Base-by-base conservation (phyloP, 30 jellyfish, hydroid and myxozoan genomes). In the Hydractinia echinata region DNA sequence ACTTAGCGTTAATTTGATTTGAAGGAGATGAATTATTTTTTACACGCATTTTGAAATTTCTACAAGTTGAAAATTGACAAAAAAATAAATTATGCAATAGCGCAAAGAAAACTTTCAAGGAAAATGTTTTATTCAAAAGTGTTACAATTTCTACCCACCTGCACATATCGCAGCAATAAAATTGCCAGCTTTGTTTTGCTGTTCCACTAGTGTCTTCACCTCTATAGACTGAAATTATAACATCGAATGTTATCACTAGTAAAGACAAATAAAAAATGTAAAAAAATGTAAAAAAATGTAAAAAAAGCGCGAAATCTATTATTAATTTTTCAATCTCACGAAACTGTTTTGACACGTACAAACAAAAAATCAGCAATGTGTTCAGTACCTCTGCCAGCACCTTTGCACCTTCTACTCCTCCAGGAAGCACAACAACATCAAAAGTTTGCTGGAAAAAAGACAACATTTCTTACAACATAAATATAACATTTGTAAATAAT, bases 351-450 rank as follows among this genome's bases (percentile, higher is more conserved):
- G 13, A 30, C 18, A 11, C 19, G 69, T 58, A 58, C 19, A 58
- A 0, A 58, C 19, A 58, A 16, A 68, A 48, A 68, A 3, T 48
- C 5, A 21, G 49, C 39, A 7, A 51, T 10, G 49, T 71, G n/a
- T 15, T 19, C 0, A 94, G 61, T 82, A 85, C 96, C 55, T 74
- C 87, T 5, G 96, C 96, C 51, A 92, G 89, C 52, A 79, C 67
- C 51, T 92, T 83, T 61, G 98, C 95, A 70, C 98, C 98, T 54
- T 79, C 93, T 20, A 86, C 84, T 10, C 98, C 98, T 19, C 98
- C 98, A 55, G 98, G 98, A 48, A 92, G 83, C 14, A 92, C 95
- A 71, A 92, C 96, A 6, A 81, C 98, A 87, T 92, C 98, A 83
- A 68, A 92, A 19, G 67, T 50, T 5, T 76, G 83, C 96, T 91